Evolutionary conservation across 1,140 invertebrate species (phyloP).

Genomic region (Maniola jurtina): DNA sequence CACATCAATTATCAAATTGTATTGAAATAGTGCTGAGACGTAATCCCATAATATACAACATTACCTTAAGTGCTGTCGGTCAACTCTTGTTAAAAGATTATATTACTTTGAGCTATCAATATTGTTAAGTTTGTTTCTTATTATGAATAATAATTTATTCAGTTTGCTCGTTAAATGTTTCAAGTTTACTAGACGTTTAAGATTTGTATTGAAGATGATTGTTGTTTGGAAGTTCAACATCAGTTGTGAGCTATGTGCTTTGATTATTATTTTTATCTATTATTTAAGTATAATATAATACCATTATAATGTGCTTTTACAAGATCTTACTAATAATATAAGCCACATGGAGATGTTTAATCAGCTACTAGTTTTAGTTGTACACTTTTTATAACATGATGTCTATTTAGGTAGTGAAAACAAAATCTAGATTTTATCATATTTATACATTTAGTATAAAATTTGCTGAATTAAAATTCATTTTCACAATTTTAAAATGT

Average conservation of each 20-base stretch:
- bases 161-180: conserved; percentile 78
- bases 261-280: conserved; percentile 76
- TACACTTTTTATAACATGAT: conserved; percentile 79
- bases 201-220: conserved; percentile 72
- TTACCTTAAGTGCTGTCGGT: conserved; percentile 56
- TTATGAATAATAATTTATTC: conserved; percentile 78
- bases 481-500: conserved; percentile 76
- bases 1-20: conserved; percentile 58
- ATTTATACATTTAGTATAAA: conserved; percentile 79
- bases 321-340: conserved; percentile 77
- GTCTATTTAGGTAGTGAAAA: conserved; percentile 78
- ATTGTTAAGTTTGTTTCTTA: conserved; percentile 79
- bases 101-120: conserved; percentile 77
- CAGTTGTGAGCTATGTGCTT: conserved; percentile 73
- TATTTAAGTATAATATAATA: conserved; percentile 74
- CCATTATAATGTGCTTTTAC: conserved; percentile 75
- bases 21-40: conserved; percentile 52
- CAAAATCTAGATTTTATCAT: conserved; percentile 78
- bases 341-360: conserved; percentile 77
- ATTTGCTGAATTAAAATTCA: conserved; percentile 79
- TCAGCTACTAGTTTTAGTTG: conserved; percentile 78
- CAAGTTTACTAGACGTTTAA: conserved; percentile 78
- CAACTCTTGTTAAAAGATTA: conserved; percentile 73
- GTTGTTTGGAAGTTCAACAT: conserved; percentile 72
- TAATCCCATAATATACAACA: conserved; percentile 53